Evolutionary conservation across 2,888 invertebrate species (phyloP).

Genomic region (Thymelicus sylvestris): DNA sequence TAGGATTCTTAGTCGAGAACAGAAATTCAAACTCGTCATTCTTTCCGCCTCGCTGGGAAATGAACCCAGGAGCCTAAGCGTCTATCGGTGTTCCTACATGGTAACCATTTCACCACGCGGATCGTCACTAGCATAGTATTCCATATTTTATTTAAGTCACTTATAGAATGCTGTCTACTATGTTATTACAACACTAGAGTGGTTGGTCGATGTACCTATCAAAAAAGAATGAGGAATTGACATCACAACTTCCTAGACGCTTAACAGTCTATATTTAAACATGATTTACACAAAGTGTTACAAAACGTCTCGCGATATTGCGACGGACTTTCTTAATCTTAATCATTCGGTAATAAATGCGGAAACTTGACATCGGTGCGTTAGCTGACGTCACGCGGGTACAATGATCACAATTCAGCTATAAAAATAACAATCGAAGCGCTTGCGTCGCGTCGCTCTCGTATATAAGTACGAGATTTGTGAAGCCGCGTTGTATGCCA

Average conservation of each 20-base stretch:
- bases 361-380: constrained; percentile 13
- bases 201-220: too few relatives aligned
- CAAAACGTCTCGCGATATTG: neutral
- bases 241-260: neutral
- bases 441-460: neutral
- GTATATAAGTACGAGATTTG: constrained; percentile 26
- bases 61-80: too few relatives aligned
- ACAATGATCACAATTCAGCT: constrained; percentile 16
- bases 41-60: too few relatives aligned
- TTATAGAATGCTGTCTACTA: too few relatives aligned
- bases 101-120: too few relatives aligned
- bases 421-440: neutral
- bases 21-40: too few relatives aligned
- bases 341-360: constrained; percentile 15
- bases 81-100: too few relatives aligned
- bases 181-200: too few relatives aligned
- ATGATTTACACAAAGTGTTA: constrained; percentile 3
- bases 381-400: constrained; percentile 9
- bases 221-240: too few relatives aligned
- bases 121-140: too few relatives aligned
- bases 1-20: too few relatives aligned
- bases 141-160: too few relatives aligned
- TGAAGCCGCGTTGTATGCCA: constrained; percentile 14
- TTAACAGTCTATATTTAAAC: constrained; percentile 1
- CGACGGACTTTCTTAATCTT: constrained; percentile 21